phyloP scores from a whole-genome alignment of 2,888 invertebrate genomes.

The Tenthredo distinguenda region DNA sequence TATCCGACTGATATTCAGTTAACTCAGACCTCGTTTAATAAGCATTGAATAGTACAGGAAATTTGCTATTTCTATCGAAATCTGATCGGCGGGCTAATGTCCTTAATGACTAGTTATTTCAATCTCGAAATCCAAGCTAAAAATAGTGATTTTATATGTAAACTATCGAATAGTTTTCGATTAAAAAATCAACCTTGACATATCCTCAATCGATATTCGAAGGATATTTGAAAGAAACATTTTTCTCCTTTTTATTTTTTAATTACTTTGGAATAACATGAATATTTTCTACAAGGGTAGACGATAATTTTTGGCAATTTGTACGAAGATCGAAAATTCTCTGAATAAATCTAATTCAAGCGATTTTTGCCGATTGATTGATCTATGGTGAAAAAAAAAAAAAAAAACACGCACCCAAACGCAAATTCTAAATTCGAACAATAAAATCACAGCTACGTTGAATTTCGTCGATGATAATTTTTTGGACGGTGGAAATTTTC shows the following conservation, averaged over 20 bases:
- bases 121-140: neutral
- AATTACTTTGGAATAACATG: neutral
- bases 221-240: neutral
- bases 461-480: neutral
- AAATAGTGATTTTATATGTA: neutral
- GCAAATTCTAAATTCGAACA: neutral
- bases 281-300: neutral
- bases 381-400: neutral
- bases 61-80: neutral
- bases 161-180: neutral
- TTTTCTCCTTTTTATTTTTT: neutral
- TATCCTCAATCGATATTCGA: neutral
- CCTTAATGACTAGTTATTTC: neutral
- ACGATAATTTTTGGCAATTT: neutral
- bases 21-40: neutral
- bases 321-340: neutral
- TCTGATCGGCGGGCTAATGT: neutral
- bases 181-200: slow-evolving; percentile 18
- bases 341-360: neutral
- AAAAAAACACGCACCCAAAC: neutral
- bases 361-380: neutral
- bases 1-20: neutral
- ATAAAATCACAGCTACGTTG: neutral
- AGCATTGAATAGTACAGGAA: neutral
- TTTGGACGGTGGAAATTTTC: neutral